Evolutionary conservation across 2,888 invertebrate genomes (phyloP).

Genomic region (Belgica antarctica): DNA sequence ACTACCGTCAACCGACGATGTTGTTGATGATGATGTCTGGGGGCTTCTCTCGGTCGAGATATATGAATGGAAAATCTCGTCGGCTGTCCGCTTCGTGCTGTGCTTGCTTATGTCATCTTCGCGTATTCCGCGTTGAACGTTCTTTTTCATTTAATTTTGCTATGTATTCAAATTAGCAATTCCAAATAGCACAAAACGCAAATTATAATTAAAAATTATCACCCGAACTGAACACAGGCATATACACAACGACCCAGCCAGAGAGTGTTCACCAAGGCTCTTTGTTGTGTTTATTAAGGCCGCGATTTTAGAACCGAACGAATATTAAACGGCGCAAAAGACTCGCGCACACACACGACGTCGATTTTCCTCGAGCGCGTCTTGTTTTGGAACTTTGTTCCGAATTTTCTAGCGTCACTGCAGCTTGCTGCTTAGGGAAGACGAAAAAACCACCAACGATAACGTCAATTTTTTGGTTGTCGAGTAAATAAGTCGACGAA

Average conservation of each 20-base stretch:
- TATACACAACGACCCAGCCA: too few relatives aligned
- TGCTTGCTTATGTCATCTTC: slow-evolving; percentile 25
- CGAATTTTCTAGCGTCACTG: background rate
- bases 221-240: slow-evolving; percentile 28
- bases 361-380: background rate
- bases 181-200: slow-evolving; percentile 43
- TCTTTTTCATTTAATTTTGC: slow-evolving; percentile 2
- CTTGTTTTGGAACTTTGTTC: slow-evolving; percentile 24
- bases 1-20: background rate
- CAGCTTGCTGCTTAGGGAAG: background rate
- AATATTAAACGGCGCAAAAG: slow-evolving; percentile 14
- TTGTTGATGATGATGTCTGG: slow-evolving; percentile 15
- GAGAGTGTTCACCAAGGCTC: slow-evolving; percentile 13
- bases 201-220: slow-evolving; percentile 44
- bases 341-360: background rate
- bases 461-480: slow-evolving; percentile 35
- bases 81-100: background rate
- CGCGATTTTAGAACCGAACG: background rate
- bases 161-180: slow-evolving; percentile 38
- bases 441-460: background rate
- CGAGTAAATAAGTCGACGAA: slow-evolving; percentile 16
- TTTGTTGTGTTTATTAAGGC: background rate
- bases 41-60: background rate
- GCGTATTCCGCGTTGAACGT: slow-evolving; percentile 1
- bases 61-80: slow-evolving; percentile 13